Evolutionary conservation across 2,113 vertebrate genomes (phyloP).

Genomic region (Stigmatopora argus): DNA sequence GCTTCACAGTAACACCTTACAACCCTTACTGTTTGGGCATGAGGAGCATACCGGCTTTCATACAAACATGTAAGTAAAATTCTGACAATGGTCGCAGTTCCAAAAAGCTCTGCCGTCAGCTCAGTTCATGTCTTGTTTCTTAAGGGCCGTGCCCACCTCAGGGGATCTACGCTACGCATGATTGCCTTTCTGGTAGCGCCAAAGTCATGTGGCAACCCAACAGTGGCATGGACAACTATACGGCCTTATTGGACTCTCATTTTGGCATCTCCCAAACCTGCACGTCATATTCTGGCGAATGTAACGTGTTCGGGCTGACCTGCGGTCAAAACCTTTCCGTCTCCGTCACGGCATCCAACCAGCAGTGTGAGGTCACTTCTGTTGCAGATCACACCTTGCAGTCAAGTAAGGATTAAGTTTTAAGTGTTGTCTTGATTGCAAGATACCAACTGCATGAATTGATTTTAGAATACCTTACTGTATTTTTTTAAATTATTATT

Average conservation of each 20-base stretch:
- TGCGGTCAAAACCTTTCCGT: constrained; percentile 62
- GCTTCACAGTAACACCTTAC: constrained; percentile 45
- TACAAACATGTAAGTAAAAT: constrained; percentile 53
- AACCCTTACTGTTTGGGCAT: constrained; percentile 42
- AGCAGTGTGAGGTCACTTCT: constrained; percentile 41
- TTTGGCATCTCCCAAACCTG: constrained; percentile 28
- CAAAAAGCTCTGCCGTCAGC: not conserved
- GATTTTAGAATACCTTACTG: not conserved
- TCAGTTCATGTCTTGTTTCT: not conserved
- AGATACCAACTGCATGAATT: not conserved
- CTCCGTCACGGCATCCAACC: constrained; percentile 53
- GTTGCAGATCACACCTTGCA: constrained; percentile 18
- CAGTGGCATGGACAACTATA: constrained; percentile 39
- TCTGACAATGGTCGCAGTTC: not conserved
- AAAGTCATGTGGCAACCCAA: constrained; percentile 44
- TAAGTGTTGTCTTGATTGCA: not conserved
- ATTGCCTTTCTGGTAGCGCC: constrained; percentile 43
- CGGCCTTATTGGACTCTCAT: constrained; percentile 29
- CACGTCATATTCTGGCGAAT: constrained; percentile 26
- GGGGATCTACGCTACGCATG: constrained; percentile 21
- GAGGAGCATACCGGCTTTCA: constrained; percentile 12
- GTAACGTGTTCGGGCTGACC: constrained; percentile 33
- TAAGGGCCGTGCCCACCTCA: constrained; percentile 52
- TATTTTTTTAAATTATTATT: not conserved
- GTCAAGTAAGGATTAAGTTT: constrained; percentile 46